A percentile compares a stretch with the other conserved stretches of the same genome.
Evolutionary conservation across 64 coral and sea anemone genomes (phyloP).

Genomic region (Stichodactyla mertensii): DNA sequence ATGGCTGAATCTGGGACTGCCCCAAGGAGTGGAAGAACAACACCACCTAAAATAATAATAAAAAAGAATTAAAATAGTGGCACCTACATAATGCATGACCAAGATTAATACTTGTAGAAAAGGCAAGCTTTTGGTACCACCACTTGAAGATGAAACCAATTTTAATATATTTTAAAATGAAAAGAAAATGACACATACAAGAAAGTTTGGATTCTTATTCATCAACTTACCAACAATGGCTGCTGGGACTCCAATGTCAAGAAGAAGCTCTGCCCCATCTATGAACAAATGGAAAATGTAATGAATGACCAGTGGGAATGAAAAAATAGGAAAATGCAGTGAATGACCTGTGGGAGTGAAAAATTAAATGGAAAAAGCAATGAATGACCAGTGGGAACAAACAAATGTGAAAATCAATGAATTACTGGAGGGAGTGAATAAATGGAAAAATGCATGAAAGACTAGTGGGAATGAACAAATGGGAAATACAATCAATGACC

Average conservation of each 20-base stretch:
- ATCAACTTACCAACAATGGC: constrained; percentile 68
- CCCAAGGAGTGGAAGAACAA: constrained; percentile 75
- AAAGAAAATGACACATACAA: no score
- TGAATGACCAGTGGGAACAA: neutral
- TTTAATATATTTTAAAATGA: no score
- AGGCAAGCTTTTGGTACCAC: no score
- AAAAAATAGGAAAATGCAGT: neutral
- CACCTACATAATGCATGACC: neutral
- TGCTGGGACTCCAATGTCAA: constrained; percentile 78
- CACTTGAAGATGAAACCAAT: no score
- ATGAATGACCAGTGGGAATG: neutral
- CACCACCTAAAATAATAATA: constrained; percentile 48
- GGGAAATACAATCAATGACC: no score
- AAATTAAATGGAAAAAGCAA: no score
- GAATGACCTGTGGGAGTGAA: no score
- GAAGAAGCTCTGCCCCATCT: constrained; percentile 91
- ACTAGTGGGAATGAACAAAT: no score
- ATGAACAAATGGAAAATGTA: constrained; percentile 8
- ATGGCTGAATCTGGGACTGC: constrained; percentile 96
- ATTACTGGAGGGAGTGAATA: no score
- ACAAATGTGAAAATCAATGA: neutral
- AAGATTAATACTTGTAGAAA: no score
- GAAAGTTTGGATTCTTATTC: neutral
- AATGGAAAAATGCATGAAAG: no score
- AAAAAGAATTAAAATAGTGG: neutral